Percentiles rank a stretch among this genome's conserved stretches.
Evolutionary conservation across 2,113 vertebrate genomes (phyloP).

Genomic region (Megatriorchis doriae): DNA sequence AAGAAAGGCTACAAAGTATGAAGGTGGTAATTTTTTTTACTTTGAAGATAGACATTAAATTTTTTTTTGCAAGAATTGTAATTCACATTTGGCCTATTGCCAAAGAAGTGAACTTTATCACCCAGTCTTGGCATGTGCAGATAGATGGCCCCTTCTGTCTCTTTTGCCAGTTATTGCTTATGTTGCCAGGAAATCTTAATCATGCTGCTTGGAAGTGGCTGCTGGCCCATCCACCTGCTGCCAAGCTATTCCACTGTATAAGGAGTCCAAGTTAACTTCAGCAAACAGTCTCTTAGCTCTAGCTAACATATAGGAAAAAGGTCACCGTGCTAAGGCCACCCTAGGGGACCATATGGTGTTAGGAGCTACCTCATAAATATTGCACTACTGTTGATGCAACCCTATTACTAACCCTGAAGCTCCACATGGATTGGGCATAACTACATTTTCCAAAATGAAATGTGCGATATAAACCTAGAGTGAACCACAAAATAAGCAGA

Average conservation of each 20-base stretch:
- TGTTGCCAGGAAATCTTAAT: conserved; percentile 68
- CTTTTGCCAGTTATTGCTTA: conserved; percentile 44
- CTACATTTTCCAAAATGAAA: background rate
- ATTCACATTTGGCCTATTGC: background rate
- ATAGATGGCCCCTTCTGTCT: conserved; percentile 58
- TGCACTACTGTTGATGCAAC: background rate
- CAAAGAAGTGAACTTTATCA: conserved; percentile 49
- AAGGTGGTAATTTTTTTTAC: background rate
- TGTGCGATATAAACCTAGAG: background rate
- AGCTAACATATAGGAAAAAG: background rate
- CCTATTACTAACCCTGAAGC: conserved; percentile 5
- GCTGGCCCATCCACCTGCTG: conserved; percentile 1
- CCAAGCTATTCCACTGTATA: background rate
- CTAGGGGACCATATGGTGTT: background rate
- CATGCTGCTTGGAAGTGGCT: conserved; percentile 40
- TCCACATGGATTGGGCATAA: background rate
- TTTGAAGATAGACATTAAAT: background rate
- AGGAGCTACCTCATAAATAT: background rate
- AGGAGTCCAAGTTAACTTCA: background rate
- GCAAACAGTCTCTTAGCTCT: background rate
- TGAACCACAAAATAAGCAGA: background rate
- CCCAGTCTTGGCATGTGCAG: background rate
- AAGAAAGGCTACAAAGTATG: background rate
- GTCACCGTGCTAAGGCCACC: conserved; percentile 8
- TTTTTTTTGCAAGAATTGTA: background rate